Evolutionary conservation across 2,797 vertebrate species (phyloP).

Genomic region (Gallinago nigripennis): DNA sequence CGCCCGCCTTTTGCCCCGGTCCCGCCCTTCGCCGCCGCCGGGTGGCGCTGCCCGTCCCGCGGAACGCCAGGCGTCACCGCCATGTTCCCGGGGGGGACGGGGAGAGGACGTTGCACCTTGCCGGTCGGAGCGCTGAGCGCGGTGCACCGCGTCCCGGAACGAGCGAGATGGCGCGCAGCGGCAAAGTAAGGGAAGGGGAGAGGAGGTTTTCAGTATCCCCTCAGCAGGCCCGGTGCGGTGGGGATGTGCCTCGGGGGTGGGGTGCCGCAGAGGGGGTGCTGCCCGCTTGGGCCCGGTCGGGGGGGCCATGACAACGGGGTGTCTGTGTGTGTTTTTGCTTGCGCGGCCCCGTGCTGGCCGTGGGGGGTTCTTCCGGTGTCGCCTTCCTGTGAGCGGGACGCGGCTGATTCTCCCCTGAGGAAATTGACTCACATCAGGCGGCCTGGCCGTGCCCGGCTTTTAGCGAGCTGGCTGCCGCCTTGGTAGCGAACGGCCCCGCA

Average conservation of each 20-base stretch:
- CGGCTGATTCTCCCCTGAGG: neutral
- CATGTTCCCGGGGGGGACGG: neutral
- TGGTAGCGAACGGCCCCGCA: fast-evolving
- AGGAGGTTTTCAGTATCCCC: fast-evolving
- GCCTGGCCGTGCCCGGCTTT: too few relatives aligned
- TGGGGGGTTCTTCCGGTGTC: fast-evolving
- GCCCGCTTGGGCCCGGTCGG: neutral
- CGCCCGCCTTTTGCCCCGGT: fast-evolving
- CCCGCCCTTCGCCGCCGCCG: neutral
- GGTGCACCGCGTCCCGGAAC: neutral
- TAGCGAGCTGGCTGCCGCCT: too few relatives aligned
- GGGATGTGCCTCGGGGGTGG: neutral
- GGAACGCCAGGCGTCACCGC: neutral
- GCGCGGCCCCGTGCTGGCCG: too few relatives aligned
- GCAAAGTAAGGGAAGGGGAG: conserved; percentile 41
- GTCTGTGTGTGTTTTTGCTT: neutral
- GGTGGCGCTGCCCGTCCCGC: neutral
- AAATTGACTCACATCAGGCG: fast-evolving
- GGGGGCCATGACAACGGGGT: too few relatives aligned
- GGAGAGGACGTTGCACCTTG: fast-evolving
- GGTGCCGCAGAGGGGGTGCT: neutral
- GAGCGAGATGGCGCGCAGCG: conserved; percentile 40
- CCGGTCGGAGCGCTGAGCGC: neutral
- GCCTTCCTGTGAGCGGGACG: neutral
- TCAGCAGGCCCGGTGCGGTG: neutral